A percentile compares a stretch with the other conserved stretches of the same genome.
Evolutionary conservation across 2,797 vertebrate genomes (phyloP).

Genomic region (Melanotaenia maccullochi): DNA sequence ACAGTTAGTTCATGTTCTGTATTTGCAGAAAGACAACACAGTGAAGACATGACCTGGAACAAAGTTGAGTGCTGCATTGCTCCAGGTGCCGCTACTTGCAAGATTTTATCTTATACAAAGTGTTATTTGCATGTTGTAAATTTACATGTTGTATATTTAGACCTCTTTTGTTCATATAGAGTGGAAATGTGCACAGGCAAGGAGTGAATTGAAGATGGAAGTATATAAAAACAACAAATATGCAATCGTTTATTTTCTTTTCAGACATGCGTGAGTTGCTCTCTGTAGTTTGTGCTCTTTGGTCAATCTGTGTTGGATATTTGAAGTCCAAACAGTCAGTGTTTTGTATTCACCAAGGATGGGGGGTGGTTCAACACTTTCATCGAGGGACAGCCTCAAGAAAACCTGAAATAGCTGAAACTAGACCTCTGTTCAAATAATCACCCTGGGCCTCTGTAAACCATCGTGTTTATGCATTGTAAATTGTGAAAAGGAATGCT

Average conservation of each 20-base stretch:
- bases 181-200: constrained; percentile 15
- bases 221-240: constrained; percentile 31
- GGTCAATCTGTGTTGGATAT: constrained; percentile 64
- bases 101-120: constrained; percentile 18
- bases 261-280: constrained; percentile 16
- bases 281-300: constrained; percentile 50
- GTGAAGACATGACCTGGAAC: constrained; percentile 62
- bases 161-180: constrained; percentile 37
- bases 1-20: constrained; percentile 70
- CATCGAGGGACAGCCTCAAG: constrained; percentile 49
- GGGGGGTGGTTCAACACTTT: constrained; percentile 72
- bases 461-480: constrained; percentile 79
- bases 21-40: constrained; percentile 38
- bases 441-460: constrained; percentile 74
- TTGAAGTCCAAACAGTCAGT: constrained; percentile 67
- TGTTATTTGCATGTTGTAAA: constrained; percentile 25
- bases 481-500: constrained; percentile 80
- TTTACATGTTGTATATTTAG: constrained; percentile 1
- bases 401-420: constrained; percentile 80
- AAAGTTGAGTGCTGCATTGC: constrained; percentile 23
- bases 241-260: constrained; percentile 34
- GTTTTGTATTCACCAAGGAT: constrained; percentile 56
- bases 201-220: constrained; percentile 13
- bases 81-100: constrained; percentile 39
- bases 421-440: constrained; percentile 80